Conservation (phyloP, 2,797 vertebrate genomes). For the Distichodus sexfasciatus region DNA sequence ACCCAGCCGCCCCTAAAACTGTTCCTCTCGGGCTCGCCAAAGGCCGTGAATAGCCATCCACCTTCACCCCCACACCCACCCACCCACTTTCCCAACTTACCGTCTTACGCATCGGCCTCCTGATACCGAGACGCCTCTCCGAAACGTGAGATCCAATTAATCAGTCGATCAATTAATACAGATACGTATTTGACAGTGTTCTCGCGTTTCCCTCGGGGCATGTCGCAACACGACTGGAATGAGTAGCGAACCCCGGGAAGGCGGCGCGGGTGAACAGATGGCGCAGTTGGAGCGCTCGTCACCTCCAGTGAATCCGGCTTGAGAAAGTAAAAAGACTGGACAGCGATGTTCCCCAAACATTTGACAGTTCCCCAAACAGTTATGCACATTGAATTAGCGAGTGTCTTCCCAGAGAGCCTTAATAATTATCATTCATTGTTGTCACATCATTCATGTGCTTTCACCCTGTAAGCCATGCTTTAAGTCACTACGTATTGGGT, state of each 20-base stretch:
- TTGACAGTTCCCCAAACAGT: no score
- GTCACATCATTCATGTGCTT: no score
- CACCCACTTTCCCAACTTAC: constrained; percentile 22
- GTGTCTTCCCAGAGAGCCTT: no score
- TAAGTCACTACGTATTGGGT: no score
- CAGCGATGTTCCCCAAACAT: no score
- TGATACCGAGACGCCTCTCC: constrained; percentile 10
- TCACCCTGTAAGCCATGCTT: no score
- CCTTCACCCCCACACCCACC: constrained; percentile 6
- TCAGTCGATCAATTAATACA: constrained; percentile 65
- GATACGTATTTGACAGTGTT: constrained; percentile 58
- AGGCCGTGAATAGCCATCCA: constrained; percentile 46
- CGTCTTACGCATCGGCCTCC: constrained; percentile 20
- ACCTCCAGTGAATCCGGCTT: no score
- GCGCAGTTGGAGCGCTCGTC: neutral
- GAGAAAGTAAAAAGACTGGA: no score
- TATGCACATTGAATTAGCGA: no score
- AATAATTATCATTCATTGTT: no score
- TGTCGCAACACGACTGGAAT: constrained; percentile 56
- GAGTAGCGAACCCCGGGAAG: constrained; percentile 44
- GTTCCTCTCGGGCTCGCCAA: no score
- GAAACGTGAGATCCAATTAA: constrained; percentile 65
- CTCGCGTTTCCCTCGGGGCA: constrained; percentile 61
- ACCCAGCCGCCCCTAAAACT: no score
- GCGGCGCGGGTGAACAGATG: constrained; percentile 8